Evolutionary conservation across 2,113 vertebrate genomes (phyloP).

Genomic region (Engystomops pustulosus): DNA sequence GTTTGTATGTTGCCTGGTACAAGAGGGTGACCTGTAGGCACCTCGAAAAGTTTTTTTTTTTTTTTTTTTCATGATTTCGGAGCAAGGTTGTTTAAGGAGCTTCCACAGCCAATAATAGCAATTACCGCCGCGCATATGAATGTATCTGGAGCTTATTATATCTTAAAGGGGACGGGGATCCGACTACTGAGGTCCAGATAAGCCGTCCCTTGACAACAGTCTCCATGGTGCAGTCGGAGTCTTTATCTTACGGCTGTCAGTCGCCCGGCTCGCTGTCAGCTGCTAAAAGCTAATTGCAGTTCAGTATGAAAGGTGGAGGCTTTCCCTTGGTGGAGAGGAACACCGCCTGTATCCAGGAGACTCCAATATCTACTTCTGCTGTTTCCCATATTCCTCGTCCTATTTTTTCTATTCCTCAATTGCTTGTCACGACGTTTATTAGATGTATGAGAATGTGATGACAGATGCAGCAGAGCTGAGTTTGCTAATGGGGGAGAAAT

Average conservation of each 20-base stretch:
- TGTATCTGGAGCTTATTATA: neutral
- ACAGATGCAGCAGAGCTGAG: neutral
- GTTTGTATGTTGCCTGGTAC: too few species aligned
- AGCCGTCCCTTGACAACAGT: slow-evolving; percentile 24
- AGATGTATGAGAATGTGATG: neutral
- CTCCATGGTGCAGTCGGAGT: slow-evolving; percentile 26
- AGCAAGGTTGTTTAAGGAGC: neutral
- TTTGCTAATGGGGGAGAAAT: too few species aligned
- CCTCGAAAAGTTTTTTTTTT: too few species aligned
- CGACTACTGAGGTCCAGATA: neutral
- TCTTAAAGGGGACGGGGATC: neutral
- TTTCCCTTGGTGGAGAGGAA: neutral
- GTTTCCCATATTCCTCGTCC: neutral
- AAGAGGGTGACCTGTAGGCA: too few species aligned
- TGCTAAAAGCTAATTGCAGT: neutral
- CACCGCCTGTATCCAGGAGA: neutral
- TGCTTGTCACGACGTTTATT: neutral
- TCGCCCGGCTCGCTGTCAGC: slow-evolving; percentile 11
- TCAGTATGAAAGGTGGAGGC: slow-evolving; percentile 4
- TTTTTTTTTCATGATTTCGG: neutral
- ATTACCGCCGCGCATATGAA: neutral
- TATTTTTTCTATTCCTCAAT: neutral
- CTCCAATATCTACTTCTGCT: neutral
- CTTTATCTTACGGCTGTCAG: neutral
- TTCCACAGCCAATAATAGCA: neutral